These are phyloP conservation scores for Bagarius yarrelli DNA, from an alignment of 2,113 vertebrate genomes.

Conservation along the genomic window DNA sequence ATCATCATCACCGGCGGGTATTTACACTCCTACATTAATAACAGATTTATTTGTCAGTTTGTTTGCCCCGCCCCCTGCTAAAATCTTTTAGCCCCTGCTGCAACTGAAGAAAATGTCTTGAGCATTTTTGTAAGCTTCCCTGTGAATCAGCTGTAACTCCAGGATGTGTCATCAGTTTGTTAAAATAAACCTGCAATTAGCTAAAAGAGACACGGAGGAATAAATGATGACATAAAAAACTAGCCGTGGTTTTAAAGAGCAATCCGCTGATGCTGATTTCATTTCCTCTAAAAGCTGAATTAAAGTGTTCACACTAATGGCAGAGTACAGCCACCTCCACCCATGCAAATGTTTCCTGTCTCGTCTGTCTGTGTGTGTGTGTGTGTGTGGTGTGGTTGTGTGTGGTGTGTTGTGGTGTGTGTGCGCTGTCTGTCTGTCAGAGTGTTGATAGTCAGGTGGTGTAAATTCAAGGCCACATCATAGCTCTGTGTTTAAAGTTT, in stretches of 20 bases:
- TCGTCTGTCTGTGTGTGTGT: neutral
- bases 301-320: neutral
- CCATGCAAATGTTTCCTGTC: neutral
- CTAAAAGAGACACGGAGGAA: too few relatives aligned
- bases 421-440: conserved; percentile 47
- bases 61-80: too few relatives aligned
- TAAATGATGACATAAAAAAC: too few relatives aligned
- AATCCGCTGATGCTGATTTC: neutral
- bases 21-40: too few relatives aligned
- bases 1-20: too few relatives aligned
- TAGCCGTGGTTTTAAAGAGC: neutral
- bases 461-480: conserved; percentile 66
- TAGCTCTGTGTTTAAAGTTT: conserved; percentile 69
- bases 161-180: too few relatives aligned
- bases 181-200: too few relatives aligned
- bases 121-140: too few relatives aligned
- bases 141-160: too few relatives aligned
- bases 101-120: too few relatives aligned
- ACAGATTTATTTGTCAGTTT: too few relatives aligned
- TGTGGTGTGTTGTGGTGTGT: conserved; percentile 4
- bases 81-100: too few relatives aligned
- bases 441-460: conserved; percentile 37
- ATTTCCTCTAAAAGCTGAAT: neutral
- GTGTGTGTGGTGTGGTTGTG: neutral
- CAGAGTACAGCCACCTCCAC: neutral